Conservation (phyloP, 1,140 invertebrate genomes). For the Planococcus citri region DNA sequence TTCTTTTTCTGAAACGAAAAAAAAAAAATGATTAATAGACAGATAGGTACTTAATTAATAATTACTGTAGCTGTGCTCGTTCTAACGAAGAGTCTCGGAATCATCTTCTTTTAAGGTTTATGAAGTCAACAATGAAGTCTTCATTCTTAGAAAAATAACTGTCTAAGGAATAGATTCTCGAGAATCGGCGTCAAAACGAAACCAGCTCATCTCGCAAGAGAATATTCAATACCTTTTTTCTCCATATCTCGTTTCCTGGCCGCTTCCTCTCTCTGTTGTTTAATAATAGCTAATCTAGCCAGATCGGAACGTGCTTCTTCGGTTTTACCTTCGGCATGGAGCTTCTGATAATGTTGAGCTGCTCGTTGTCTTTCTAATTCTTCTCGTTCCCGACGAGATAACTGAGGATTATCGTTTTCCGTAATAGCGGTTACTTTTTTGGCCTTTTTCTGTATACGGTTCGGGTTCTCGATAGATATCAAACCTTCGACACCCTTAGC, state of each 20-base stretch:
- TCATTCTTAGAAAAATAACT: too few relatives aligned
- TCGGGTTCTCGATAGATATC: constrained; percentile 92
- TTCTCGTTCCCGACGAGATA: constrained; percentile 66
- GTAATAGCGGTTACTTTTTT: constrained; percentile 69
- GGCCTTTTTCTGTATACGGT: constrained; percentile 73
- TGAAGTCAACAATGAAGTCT: too few relatives aligned
- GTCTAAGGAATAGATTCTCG: too few relatives aligned
- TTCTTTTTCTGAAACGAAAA: constrained; percentile 39
- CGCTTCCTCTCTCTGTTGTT: constrained; percentile 86
- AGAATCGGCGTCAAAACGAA: too few relatives aligned
- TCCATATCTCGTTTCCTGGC: constrained; percentile 79
- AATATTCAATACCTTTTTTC: constrained; percentile 61
- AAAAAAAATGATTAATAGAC: constrained; percentile 21
- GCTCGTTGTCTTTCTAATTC: constrained; percentile 84
- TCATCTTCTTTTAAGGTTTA: too few relatives aligned
- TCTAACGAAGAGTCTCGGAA: too few relatives aligned
- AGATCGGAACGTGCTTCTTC: constrained; percentile 89
- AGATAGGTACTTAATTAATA: too few relatives aligned
- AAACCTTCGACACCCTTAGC: constrained; percentile 77
- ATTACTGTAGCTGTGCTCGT: too few relatives aligned
- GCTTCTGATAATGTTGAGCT: constrained; percentile 73
- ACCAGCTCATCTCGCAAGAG: too few relatives aligned
- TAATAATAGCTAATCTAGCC: constrained; percentile 76
- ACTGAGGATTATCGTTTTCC: constrained; percentile 47
- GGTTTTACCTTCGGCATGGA: constrained; percentile 88